Evolutionary conservation across 2,888 invertebrate genomes (phyloP).

Genomic region (Calephelis perditalis): DNA sequence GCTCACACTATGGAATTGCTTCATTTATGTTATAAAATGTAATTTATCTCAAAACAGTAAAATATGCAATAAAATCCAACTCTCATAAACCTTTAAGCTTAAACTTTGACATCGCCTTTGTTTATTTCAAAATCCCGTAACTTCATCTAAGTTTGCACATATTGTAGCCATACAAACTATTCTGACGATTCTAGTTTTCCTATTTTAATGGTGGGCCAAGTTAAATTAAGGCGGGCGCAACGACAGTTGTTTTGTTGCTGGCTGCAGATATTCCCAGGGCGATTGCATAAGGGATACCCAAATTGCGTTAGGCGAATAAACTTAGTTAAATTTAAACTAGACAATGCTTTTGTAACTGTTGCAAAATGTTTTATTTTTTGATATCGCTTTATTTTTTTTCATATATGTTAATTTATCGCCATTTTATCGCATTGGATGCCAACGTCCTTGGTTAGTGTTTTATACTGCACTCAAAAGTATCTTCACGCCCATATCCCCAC

Average conservation of each 20-base stretch:
- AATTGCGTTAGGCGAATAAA: constrained; percentile 1
- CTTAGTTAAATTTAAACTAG: not conserved
- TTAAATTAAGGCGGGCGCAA: constrained; percentile 27
- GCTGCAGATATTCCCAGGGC: constrained; percentile 26
- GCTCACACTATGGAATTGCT: too few relatives aligned
- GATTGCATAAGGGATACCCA: constrained; percentile 18
- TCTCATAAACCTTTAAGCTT: too few relatives aligned
- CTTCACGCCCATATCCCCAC: too few relatives aligned
- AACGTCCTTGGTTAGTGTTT: too few relatives aligned
- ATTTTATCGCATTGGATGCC: too few relatives aligned
- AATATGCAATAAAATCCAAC: too few relatives aligned
- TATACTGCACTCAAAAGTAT: too few relatives aligned
- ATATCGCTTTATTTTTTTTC: too few relatives aligned
- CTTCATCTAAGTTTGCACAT: not conserved
- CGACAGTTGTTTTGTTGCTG: constrained; percentile 25
- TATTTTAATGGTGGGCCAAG: constrained; percentile 20
- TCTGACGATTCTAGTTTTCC: constrained; percentile 13
- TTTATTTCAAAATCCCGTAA: not conserved
- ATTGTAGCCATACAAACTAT: not conserved
- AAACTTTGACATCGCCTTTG: not conserved
- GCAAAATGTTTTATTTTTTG: too few relatives aligned
- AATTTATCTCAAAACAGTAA: too few relatives aligned
- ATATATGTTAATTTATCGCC: too few relatives aligned
- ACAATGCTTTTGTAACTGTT: not conserved
- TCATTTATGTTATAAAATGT: too few relatives aligned